These are phyloP conservation scores for Pangasius mekongensis DNA, from an alignment of 2,797 vertebrate species.

Conservation along the genomic window DNA sequence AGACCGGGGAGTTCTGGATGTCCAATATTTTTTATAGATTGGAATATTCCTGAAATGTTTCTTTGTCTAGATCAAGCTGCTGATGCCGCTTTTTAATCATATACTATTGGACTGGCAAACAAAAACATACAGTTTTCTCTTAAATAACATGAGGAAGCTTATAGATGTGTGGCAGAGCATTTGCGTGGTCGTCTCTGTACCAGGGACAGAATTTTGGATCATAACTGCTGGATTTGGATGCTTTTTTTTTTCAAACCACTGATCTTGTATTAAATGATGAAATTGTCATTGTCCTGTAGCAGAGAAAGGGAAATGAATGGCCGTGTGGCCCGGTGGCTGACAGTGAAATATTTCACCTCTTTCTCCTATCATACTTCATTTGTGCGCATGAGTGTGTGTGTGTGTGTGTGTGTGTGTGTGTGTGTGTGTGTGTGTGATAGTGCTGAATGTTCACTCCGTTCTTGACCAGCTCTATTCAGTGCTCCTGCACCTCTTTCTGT, in stretches of 20 bases:
- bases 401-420: conserved; percentile 42
- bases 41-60: not conserved
- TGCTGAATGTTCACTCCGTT: conserved; percentile 27
- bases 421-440: conserved; percentile 20
- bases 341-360: conserved; percentile 97
- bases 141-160: not conserved
- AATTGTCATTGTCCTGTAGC: conserved; percentile 90
- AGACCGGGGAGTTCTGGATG: not conserved
- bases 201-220: conserved; percentile 10
- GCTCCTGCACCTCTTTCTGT: conserved; percentile 6
- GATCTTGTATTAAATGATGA: conserved; percentile 88
- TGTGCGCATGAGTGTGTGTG: conserved; percentile 59
- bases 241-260: conserved; percentile 75
- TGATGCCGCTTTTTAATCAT: not conserved
- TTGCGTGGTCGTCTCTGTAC: not conserved
- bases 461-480: conserved; percentile 16
- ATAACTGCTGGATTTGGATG: not conserved
- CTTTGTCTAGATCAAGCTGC: not conserved
- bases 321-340: conserved; percentile 80
- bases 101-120: not conserved
- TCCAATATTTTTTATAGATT: not conserved
- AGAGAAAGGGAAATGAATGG: conserved; percentile 85
- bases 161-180: not conserved
- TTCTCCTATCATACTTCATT: conserved; percentile 88
- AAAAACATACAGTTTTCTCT: not conserved